These are phyloP conservation scores for Gasterosteus nipponicus DNA, from an alignment of 2,113 vertebrate genomes.

Conservation along the genomic window DNA sequence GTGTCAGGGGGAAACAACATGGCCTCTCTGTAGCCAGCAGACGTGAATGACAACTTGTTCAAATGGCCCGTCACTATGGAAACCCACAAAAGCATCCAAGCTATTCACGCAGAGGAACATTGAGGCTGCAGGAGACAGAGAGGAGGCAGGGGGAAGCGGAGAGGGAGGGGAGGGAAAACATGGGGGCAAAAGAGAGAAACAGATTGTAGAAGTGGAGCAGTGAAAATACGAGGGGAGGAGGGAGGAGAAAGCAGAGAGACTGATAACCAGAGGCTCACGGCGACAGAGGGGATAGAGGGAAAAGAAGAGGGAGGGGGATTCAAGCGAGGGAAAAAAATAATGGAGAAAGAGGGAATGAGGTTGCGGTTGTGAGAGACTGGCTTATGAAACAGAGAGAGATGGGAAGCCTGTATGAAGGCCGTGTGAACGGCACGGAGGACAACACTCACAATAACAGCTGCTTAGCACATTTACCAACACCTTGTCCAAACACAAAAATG, in stretches of 20 bases:
- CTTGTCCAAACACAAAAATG: conserved; percentile 26
- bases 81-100: conserved; percentile 80
- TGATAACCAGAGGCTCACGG: conserved; percentile 48
- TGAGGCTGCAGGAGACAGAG: conserved; percentile 46
- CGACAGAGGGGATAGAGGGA: conserved; percentile 30
- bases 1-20: conserved; percentile 61
- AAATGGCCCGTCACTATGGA: conserved; percentile 76
- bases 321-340: conserved; percentile 12
- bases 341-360: conserved; percentile 56
- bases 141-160: conserved; percentile 8
- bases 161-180: background rate
- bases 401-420: conserved; percentile 13
- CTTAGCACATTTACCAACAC: conserved; percentile 42
- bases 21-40: conserved; percentile 60
- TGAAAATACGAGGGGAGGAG: conserved; percentile 17
- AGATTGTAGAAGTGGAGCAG: conserved; percentile 51
- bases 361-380: conserved; percentile 52
- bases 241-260: conserved; percentile 33
- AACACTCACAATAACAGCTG: conserved; percentile 46
- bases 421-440: conserved; percentile 34
- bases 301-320: conserved; percentile 5
- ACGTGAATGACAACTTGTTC: conserved; percentile 77
- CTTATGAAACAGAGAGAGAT: conserved; percentile 37
- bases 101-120: conserved; percentile 72
- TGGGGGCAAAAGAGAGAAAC: conserved; percentile 33